A percentile compares a stretch with the other conserved stretches of the same genome.
Evolutionary conservation across 2,797 vertebrate genomes (phyloP).

Genomic region (Echiichthys vipera): DNA sequence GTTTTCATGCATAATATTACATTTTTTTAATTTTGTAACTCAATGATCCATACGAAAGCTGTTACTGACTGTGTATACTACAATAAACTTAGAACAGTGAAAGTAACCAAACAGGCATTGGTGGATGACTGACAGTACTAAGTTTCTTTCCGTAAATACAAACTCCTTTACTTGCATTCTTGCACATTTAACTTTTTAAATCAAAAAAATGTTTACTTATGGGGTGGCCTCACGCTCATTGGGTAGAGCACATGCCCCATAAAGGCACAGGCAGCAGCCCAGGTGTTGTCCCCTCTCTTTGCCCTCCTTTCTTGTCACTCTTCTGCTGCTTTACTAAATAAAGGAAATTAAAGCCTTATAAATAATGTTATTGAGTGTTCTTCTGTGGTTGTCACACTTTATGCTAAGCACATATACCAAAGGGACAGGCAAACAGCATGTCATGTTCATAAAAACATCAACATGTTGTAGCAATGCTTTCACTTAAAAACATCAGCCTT

Average conservation of each 20-base stretch:
- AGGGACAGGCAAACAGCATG: slow-evolving; percentile 2
- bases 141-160: background rate
- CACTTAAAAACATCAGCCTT: background rate
- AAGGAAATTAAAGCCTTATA: no score
- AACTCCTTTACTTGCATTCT: background rate
- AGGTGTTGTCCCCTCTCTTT: no score
- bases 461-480: background rate
- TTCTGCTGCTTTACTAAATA: no score
- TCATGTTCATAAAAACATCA: slow-evolving; percentile 8
- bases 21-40: slow-evolving; percentile 18
- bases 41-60: slow-evolving; percentile 9
- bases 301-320: no score
- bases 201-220: no score
- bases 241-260: no score
- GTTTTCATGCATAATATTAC: background rate
- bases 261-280: no score
- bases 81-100: slow-evolving; percentile 4
- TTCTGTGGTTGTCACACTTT: background rate
- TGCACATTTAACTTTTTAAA: background rate
- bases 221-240: no score
- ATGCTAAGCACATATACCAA: background rate
- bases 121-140: background rate
- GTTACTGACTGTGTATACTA: slow-evolving; percentile 5
- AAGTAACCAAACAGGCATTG: background rate
- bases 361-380: background rate